Base-by-base conservation (phyloP, 2,888 invertebrate genomes). In the Hedya salicella region DNA sequence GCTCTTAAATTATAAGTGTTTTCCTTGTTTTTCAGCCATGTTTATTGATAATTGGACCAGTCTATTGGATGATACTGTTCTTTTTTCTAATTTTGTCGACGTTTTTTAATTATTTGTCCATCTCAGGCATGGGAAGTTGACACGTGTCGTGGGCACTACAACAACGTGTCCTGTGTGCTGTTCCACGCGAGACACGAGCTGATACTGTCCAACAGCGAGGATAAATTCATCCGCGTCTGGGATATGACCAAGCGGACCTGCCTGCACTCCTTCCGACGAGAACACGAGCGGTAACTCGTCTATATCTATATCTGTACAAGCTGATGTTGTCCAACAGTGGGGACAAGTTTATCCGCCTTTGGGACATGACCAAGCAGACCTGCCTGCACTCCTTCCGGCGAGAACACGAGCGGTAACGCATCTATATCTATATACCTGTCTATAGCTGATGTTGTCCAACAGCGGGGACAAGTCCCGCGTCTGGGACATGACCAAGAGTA, bases 71-170 rank as follows among this genome's bases (percentile, higher is more conserved):
- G 1, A 4, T 6, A 25, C 6, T 5, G 1, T 6, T 6, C 6
- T 25, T 25, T 6, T 25, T 25, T 25, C 5, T 6, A 25, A 25
- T 25, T 6, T 25, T 25, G 25, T 25, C 6, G 25, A 25, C 6
- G 25, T 6, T 6, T 6, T 25, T 25, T 25, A 25, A 36, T 11
- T 9, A 36, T 36, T 2, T 36, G 25, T 11, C 25, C 16, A 14
- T 62, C 60, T 0, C 74, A 96, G 93, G 99, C 99, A 0, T 99
- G 99, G 99, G 99, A 99, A 85, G 98, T 99, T 48, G 99, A 99
- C 89, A 98, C 99, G 0, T 99, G 99, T 78, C 95, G 99, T n/a
- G 99, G 99, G 0, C 99, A 99, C 86, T 99, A 99, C 93, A 98
- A 99, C 93, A 99, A 99, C 87, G 99, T 99, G 1, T 99, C 99